Conservation (phyloP, 2,888 invertebrate species). For the Phorcus lineatus region DNA sequence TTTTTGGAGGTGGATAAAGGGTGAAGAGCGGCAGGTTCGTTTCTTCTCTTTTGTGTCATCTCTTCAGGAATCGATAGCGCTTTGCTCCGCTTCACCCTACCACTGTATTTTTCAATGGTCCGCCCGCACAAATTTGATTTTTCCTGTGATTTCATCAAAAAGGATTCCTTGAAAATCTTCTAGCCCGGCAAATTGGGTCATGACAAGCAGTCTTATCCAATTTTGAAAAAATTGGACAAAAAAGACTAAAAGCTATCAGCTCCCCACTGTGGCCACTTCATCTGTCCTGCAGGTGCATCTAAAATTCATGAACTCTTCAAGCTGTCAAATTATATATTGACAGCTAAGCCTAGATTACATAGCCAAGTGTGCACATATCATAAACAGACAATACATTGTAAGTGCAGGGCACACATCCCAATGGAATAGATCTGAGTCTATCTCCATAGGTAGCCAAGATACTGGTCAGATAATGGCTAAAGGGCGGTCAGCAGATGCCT, state of each 20-base stretch:
- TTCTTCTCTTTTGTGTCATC: neutral
- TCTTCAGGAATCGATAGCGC: neutral
- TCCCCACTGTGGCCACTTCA: neutral
- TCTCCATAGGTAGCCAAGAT: no score
- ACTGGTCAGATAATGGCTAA: no score
- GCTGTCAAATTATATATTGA: neutral
- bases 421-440: no score
- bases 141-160: neutral
- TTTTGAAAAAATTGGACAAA: neutral
- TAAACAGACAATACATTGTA: neutral
- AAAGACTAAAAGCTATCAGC: neutral
- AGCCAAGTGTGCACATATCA: neutral
- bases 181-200: neutral
- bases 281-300: neutral
- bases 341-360: neutral
- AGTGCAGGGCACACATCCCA: neutral
- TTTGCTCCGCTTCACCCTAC: neutral
- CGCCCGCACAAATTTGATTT: neutral
- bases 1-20: neutral
- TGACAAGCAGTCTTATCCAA: neutral
- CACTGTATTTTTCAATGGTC: neutral
- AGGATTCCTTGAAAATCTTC: neutral
- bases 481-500: no score
- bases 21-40: neutral
- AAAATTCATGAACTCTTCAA: slow-evolving; percentile 2